These are phyloP conservation scores for Osmoderma eremita DNA, from an alignment of 2,888 invertebrate genomes.

Conservation along the genomic window DNA sequence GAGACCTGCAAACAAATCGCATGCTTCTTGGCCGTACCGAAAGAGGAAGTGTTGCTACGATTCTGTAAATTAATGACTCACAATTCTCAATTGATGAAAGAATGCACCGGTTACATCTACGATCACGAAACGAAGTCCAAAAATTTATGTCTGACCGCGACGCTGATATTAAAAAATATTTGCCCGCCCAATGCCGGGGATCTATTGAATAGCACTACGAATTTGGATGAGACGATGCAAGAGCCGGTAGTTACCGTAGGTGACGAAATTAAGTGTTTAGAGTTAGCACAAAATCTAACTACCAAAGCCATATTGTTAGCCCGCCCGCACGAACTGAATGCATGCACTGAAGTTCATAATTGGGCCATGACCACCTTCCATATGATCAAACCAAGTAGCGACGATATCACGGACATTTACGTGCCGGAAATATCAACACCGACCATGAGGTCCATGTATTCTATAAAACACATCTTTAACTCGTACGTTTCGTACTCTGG, in stretches of 20 bases:
- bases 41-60: conserved; percentile 49
- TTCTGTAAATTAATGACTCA: conserved; percentile 48
- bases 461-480: conserved; percentile 21
- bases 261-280: conserved; percentile 45
- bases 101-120: conserved; percentile 49
- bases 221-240: conserved; percentile 28
- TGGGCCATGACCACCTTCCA: conserved; percentile 40
- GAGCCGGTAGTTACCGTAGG: conserved; percentile 1
- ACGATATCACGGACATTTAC: neutral
- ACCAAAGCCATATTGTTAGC: conserved; percentile 50
- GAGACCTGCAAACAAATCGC: conserved; percentile 50
- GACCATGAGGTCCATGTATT: conserved; percentile 19
- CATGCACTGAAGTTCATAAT: conserved; percentile 43
- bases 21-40: conserved; percentile 45
- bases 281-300: conserved; percentile 48
- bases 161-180: conserved; percentile 51
- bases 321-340: conserved; percentile 37
- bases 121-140: conserved; percentile 44
- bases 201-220: neutral
- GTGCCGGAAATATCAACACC: neutral
- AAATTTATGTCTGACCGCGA: conserved; percentile 50
- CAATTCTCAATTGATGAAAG: conserved; percentile 49
- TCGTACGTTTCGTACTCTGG: conserved; percentile 13
- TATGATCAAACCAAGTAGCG: neutral
- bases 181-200: conserved; percentile 17